Base-by-base conservation (phyloP, 2,797 vertebrate species). In the Anas flavirostris region DNA sequence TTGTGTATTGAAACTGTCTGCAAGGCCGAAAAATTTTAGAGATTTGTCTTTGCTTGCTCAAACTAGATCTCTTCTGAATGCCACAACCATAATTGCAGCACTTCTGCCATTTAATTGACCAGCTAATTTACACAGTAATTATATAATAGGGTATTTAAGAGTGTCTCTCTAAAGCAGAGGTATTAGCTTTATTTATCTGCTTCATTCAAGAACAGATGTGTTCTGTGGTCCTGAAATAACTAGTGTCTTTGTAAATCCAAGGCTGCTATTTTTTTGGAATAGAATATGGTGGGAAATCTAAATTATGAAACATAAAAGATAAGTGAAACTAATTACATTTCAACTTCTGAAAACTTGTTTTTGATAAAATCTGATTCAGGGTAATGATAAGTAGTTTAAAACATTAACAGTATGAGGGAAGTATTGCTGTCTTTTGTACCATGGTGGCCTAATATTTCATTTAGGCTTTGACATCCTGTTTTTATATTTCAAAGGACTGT, bases 151-250 rank as follows among this genome's bases (percentile, higher is more conserved):
- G 48, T 93, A 90, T 94, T 90, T 90, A 90, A 77, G 78, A 59
- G 53, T 80, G 53, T 80, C 33, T 73, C 50, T 86, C 74, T 63
- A 59, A 62, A 69, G 48, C 66, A 70, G 77, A 82, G 33, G 48
- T 77, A 58, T 84, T 91, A 75, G 59, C 59, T 92, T 88, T 90
- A 62, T 83, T 95, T 95, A 55, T 86, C 74, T 89, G 72, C 39
- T 91, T 91, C 35, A 63, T 91, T 88, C 81, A 93, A 69, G 79
- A 93, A n/a, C 83, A 94, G 73, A 28, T 93, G 76, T 89, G 90
- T 90, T 55, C 56, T 88, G 58, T 94, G 59, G 86, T 91, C 53
- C 41, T 76, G 73, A 94, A 91, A 83, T 87, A 95, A 68, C 52
- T 44, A 80, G 4, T 0, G 0, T 82, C 75, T 93, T 91, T 90